Percentiles rank a stretch among this genome's conserved stretches.
Conservation (phyloP, 2,888 invertebrate species). For the Athalia circularis region DNA sequence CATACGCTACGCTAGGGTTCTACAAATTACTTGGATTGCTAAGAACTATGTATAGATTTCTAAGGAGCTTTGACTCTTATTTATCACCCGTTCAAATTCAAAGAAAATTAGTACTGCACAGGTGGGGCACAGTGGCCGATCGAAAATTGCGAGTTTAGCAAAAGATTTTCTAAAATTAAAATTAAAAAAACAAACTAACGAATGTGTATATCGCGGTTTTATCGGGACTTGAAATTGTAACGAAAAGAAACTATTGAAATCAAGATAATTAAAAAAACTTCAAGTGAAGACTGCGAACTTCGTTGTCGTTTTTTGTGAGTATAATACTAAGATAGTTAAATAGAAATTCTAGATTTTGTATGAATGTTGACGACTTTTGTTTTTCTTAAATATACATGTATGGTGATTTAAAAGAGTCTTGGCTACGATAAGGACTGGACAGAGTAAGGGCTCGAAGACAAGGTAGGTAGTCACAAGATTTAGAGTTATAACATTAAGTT, state of each 20-base stretch:
- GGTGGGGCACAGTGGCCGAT: background rate
- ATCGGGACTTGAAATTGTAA: no score
- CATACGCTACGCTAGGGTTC: constrained; percentile 5
- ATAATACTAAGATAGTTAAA: background rate
- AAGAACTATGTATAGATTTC: constrained; percentile 4
- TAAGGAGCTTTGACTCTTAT: constrained; percentile 29
- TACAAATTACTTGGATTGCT: constrained; percentile 20
- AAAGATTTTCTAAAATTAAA: background rate
- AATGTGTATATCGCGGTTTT: no score
- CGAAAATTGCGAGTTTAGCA: background rate
- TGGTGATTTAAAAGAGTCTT: constrained; percentile 34
- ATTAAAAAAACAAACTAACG: no score
- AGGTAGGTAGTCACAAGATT: constrained; percentile 13
- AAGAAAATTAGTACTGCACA: background rate
- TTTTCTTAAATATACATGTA: background rate
- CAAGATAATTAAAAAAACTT: no score
- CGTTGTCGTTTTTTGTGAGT: background rate
- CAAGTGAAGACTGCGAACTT: background rate
- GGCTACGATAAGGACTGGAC: constrained; percentile 19
- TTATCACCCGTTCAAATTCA: background rate
- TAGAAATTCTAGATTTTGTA: background rate
- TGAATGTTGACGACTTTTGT: background rate
- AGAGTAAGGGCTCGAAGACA: constrained; percentile 32
- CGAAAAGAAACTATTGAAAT: background rate
- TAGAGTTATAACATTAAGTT: constrained; percentile 15